Base-by-base conservation (phyloP, 92 coral and sea anemone species). In the Heliopora coerulea region DNA sequence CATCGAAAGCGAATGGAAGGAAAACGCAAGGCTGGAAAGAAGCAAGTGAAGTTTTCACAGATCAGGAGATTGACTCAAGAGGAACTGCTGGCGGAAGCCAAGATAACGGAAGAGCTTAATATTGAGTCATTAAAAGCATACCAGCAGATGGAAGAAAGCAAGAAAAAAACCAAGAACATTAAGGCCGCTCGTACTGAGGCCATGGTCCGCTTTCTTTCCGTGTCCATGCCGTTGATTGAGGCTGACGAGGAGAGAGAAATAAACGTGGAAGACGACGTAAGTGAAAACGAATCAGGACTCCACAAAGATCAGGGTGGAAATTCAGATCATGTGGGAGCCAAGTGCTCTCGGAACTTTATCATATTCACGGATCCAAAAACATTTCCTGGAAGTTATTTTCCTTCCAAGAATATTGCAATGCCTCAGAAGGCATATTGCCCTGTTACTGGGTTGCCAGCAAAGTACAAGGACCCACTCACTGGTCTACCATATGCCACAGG, bases 221-320 rank as follows among this genome's bases (percentile, higher is more conserved):
- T 93, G 23, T 90, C 98, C 26, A 93, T 93, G 98, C 98, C 98
- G 49, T 79, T 93, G 13, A 49, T 93, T 0, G 97, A 92, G 35
- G 78, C 86, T 11, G 35, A 25, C 30, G 86, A 80, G 3, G 98
- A 91, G 25, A 90, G 86, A n/a, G 63, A 87, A 37, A 79, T 93
- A 17, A 85, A 88, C 65, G 95, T 93, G 15, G 96, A 89, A 28
- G 93, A 72, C 18, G 73, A 49, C 27, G 88, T 67, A 42, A 88
- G 77, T n/a, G 91, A 87, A 20, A 54, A 15, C 31, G 58, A 44
- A 48, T 5, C 58, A 6, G 98, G 88, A 9, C 87, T 78, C 25
- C 41, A 34, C 15, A 61, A 70, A 1, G 75, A 78, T 27, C 82
- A 79, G 25, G 81, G 59, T 18, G 98, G 89, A 54, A 49, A 4